Evolutionary conservation across 2,797 vertebrate species (phyloP).

Genomic region (Chloroceryle inda): DNA sequence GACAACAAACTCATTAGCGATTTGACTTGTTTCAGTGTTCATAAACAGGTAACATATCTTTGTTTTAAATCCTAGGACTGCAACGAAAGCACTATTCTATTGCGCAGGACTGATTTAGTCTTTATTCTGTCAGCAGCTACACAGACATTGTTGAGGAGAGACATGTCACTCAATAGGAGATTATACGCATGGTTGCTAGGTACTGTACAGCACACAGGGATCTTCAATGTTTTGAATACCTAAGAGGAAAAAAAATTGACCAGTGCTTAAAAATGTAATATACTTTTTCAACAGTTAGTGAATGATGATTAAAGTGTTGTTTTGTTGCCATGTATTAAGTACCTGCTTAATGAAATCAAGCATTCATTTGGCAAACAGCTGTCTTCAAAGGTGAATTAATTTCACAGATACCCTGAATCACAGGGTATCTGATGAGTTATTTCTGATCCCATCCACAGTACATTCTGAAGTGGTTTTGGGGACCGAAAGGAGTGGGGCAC

Average conservation of each 20-base stretch:
- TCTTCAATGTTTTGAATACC: not conserved
- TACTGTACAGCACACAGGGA: constrained; percentile 51
- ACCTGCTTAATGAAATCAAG: not conserved
- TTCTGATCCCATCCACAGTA: not conserved
- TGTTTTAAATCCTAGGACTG: constrained; percentile 65
- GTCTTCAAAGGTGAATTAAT: not conserved
- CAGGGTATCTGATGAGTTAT: not conserved
- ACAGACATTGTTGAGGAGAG: constrained; percentile 93
- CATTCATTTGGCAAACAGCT: not conserved
- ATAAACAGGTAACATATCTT: not conserved
- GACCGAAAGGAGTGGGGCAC: not conserved
- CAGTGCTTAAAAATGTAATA: not conserved
- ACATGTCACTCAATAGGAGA: constrained; percentile 98
- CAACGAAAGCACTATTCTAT: constrained; percentile 77
- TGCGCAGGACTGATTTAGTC: constrained; percentile 84
- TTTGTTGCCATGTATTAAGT: not conserved
- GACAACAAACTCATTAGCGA: not conserved
- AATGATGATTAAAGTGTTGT: not conserved
- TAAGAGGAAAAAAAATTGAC: not conserved
- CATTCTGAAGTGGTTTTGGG: not conserved
- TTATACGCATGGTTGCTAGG: constrained; percentile 97
- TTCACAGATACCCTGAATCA: not conserved
- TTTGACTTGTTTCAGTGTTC: not conserved
- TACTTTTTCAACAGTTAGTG: not conserved
- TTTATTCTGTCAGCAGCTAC: constrained; percentile 88